Evolutionary conservation across 2,113 vertebrate genomes (phyloP).

Genomic region (Vidua macroura): DNA sequence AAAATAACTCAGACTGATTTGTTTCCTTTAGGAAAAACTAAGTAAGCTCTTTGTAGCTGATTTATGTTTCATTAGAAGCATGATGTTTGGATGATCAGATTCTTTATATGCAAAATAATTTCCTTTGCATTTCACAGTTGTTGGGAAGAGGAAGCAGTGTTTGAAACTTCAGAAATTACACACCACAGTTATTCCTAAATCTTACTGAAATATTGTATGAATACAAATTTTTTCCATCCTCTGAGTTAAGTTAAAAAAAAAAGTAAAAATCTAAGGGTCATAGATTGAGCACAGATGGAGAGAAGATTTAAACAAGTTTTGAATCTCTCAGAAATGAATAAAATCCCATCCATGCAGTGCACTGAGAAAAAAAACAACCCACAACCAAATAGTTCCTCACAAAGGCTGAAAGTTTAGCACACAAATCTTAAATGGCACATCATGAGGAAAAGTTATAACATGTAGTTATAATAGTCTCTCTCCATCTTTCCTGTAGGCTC

Average conservation of each 20-base stretch:
- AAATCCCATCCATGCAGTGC: not conserved
- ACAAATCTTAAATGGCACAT: not conserved
- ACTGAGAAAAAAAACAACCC: not conserved
- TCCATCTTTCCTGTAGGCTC: not conserved
- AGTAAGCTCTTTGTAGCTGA: slow-evolving; percentile 48
- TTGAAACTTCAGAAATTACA: slow-evolving; percentile 24
- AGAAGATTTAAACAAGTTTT: not conserved
- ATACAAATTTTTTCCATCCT: not conserved
- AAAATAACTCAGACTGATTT: slow-evolving; percentile 66
- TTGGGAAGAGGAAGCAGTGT: not conserved
- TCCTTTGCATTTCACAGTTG: not conserved
- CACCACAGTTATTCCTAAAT: not conserved
- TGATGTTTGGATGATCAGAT: slow-evolving; percentile 8
- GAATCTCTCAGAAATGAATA: not conserved
- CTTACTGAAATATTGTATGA: not conserved
- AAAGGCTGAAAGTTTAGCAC: not conserved
- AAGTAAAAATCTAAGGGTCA: not conserved
- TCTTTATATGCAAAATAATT: slow-evolving; percentile 46
- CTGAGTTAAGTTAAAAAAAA: not conserved
- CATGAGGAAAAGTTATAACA: not conserved
- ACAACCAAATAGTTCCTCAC: not conserved
- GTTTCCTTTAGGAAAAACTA: slow-evolving; percentile 56
- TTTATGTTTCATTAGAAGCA: slow-evolving; percentile 32
- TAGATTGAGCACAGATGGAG: not conserved
- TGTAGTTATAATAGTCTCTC: not conserved